Percentiles rank a stretch among this genome's conserved stretches.
These are phyloP conservation scores for Eupelmus urozonus DNA, from an alignment of 2,888 invertebrate genomes.

Conservation along the genomic window DNA sequence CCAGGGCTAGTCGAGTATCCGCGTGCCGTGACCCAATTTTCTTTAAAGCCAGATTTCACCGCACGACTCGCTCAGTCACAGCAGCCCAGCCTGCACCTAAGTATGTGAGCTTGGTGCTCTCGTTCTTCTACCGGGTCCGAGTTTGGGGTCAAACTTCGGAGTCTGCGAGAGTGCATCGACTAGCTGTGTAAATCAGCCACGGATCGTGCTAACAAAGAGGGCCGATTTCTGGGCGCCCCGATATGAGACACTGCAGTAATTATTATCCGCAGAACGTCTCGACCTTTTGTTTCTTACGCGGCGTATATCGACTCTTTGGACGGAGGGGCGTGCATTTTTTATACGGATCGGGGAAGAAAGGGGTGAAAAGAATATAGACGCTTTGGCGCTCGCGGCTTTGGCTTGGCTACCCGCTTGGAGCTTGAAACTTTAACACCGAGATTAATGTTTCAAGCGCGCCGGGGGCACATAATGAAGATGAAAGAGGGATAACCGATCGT, in stretches of 20 bases:
- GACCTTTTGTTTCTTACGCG: conserved; percentile 21
- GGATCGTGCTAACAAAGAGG: conserved; percentile 3
- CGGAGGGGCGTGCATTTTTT: too few species aligned
- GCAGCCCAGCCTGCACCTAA: too few species aligned
- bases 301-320: too few species aligned
- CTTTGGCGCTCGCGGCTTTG: too few species aligned
- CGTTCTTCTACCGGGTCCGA: not conserved
- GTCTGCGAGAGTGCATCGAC: too few species aligned
- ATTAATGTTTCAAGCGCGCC: not conserved
- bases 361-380: too few species aligned
- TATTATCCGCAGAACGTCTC: conserved; percentile 17
- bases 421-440: not conserved
- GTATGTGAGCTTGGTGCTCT: too few species aligned
- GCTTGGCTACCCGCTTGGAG: too few species aligned
- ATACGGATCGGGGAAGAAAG: too few species aligned
- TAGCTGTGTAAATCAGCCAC: too few species aligned
- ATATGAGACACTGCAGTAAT: conserved; percentile 2
- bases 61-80: conserved; percentile 31
- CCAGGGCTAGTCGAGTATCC: conserved; percentile 55
- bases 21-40: conserved; percentile 64
- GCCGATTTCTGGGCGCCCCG: not conserved
- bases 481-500: not conserved
- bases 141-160: too few species aligned
- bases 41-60: conserved; percentile 43
- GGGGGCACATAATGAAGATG: not conserved